A percentile compares a stretch with the other conserved stretches of the same genome.
These are phyloP conservation scores for Pluvialis apricaria DNA, from an alignment of 2,113 vertebrate genomes.

Conservation along the genomic window DNA sequence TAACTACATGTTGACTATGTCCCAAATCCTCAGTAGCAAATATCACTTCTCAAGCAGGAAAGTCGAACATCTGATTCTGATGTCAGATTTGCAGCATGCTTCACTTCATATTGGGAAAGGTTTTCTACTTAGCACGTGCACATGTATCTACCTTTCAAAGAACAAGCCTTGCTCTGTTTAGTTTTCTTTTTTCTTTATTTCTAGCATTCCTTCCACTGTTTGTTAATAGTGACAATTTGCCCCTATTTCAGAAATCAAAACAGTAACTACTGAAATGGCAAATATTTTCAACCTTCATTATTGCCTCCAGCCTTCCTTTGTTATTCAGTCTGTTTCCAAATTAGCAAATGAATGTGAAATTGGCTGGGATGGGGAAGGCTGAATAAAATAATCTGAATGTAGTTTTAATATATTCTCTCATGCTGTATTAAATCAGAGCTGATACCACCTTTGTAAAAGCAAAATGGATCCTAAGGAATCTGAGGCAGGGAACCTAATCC, in stretches of 20 bases:
- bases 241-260: background rate
- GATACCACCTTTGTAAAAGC: background rate
- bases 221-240: background rate
- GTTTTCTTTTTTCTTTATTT: background rate
- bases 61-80: background rate
- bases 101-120: background rate
- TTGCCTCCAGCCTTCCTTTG: background rate
- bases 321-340: background rate
- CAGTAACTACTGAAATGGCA: background rate
- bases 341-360: background rate
- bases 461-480: background rate
- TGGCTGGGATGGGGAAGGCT: background rate
- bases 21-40: background rate
- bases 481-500: background rate
- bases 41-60: background rate
- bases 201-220: background rate
- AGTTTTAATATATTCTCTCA: background rate
- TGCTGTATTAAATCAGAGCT: background rate
- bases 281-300: background rate
- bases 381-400: background rate
- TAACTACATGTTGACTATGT: background rate
- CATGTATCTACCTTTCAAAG: background rate
- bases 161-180: background rate
- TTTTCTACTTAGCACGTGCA: background rate
- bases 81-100: background rate